phyloP scores from a whole-genome alignment of 2,888 invertebrate species.

The Hedychridium roseum region DNA sequence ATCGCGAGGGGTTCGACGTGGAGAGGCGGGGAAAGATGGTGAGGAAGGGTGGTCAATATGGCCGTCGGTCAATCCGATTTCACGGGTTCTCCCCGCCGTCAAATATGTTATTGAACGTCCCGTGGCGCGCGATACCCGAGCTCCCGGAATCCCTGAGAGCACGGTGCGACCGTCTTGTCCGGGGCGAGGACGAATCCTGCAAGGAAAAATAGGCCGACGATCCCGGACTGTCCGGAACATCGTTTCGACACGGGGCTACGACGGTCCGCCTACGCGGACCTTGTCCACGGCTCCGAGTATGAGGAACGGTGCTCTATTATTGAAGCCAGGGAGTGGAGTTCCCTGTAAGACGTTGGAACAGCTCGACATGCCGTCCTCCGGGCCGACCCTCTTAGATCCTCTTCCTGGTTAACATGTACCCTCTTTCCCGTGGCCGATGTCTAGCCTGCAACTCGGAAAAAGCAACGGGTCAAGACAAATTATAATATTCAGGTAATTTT shows the following conservation, averaged over 20 bases:
- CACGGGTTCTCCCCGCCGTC: slow-evolving; percentile 49
- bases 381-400: slow-evolving; percentile 19
- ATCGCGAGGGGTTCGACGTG: slow-evolving; percentile 20
- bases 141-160: slow-evolving; percentile 11
- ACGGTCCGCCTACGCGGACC: slow-evolving; percentile 14
- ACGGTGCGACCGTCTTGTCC: too few relatives aligned
- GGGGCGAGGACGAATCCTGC: background rate
- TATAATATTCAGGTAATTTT: too few relatives aligned
- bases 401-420: slow-evolving; percentile 1
- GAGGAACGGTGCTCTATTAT: slow-evolving; percentile 51
- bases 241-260: slow-evolving; percentile 28
- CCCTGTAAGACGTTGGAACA: slow-evolving; percentile 51
- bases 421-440: too few relatives aligned
- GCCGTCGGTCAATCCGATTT: slow-evolving; percentile 61
- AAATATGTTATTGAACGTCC: slow-evolving; percentile 60
- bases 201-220: slow-evolving; percentile 22
- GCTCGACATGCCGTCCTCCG: slow-evolving; percentile 36
- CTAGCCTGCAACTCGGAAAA: too few relatives aligned
- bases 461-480: too few relatives aligned
- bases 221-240: slow-evolving; percentile 26
- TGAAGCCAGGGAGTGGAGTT: slow-evolving; percentile 54
- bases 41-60: slow-evolving; percentile 50
- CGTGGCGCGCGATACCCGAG: slow-evolving; percentile 42
- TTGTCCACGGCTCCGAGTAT: slow-evolving; percentile 23
- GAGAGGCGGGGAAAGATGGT: slow-evolving; percentile 7